Base-by-base conservation (phyloP, 2,888 invertebrate genomes). In the Xestobium rufovillosum region DNA sequence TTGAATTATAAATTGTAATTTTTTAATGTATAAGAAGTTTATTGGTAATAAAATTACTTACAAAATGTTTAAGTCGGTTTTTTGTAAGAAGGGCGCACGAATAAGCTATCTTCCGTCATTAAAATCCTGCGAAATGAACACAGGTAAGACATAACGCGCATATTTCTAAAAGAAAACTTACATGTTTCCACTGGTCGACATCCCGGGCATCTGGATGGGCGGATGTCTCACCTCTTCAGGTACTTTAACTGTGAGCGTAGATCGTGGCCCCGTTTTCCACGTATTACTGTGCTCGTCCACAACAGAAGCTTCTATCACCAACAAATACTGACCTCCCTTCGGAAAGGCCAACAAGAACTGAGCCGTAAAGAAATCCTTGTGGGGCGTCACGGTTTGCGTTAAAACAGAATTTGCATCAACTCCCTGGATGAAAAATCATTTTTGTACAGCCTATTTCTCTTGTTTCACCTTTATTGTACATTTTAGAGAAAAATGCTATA, bases 311-410 rank as follows among this genome's bases (percentile, higher is more conserved):
- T 89, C 88, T 4, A 91, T 79, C 0, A 80, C 81, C 15, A 94
- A 80, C 42, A 78, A 70, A 63, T 84, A 84, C 45, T 82, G 75
- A 0, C 80, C 80, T 9, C 80, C 78, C 45, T 67, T 63, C 4
- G 72, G 70, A 49, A 89, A 80, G 1, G 80, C 76, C 23, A 96
- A 71, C 32, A 96, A 69, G 65, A 95, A 94, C 62, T 90, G 90
- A 0, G 90, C 88, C 0, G 88, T 85, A 65, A 96, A 91, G 70
- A 94, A 95, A 60, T 96, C 95, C 15, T 90, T 81, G 54, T 92
- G 88, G 0, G 94, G 94, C 6, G 80, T 76, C 2, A 91, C 90
- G 0, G 81, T 85, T 63, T 91, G 89, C 14, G 80, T 81, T 34
- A 88, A 70, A 1, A 63, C 60, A 1, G 69, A 63, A 45, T 67